A percentile compares a stretch with the other conserved stretches of the same genome.
phyloP scores from a whole-genome alignment of 2,113 vertebrate species.

The Poecilia latipinna region DNA sequence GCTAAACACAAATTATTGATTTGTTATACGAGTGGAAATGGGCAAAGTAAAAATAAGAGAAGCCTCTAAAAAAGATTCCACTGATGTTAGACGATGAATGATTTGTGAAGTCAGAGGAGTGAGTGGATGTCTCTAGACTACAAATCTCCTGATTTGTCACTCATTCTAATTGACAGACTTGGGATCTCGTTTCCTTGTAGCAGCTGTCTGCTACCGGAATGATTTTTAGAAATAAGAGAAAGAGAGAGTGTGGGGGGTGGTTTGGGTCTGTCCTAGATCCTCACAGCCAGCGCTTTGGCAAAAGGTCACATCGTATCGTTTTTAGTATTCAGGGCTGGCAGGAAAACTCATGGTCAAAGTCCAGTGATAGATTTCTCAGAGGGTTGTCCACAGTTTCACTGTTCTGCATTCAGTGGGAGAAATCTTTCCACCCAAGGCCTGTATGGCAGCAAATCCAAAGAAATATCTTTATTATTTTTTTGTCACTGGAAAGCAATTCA shows the following conservation, averaged over 20 bases:
- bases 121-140: slow-evolving; percentile 49
- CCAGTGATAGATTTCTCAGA: slow-evolving; percentile 58
- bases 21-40: slow-evolving; percentile 3
- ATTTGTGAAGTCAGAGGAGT: slow-evolving; percentile 42
- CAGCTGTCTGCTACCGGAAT: slow-evolving; percentile 54
- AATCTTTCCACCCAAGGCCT: slow-evolving; percentile 56
- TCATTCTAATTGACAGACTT: slow-evolving; percentile 71
- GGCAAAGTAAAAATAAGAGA: neutral
- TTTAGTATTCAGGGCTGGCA: slow-evolving; percentile 54
- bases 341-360: slow-evolving; percentile 56
- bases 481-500: slow-evolving; percentile 31
- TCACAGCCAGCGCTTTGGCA: slow-evolving; percentile 37
- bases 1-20: slow-evolving; percentile 16
- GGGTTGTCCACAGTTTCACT: slow-evolving; percentile 48
- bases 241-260: neutral
- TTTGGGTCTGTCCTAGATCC: slow-evolving; percentile 25
- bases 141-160: slow-evolving; percentile 68
- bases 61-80: slow-evolving; percentile 9
- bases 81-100: slow-evolving; percentile 35
- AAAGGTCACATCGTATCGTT: slow-evolving; percentile 59
- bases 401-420: slow-evolving; percentile 44
- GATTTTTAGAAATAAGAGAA: slow-evolving; percentile 26
- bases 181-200: slow-evolving; percentile 48
- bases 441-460: slow-evolving; percentile 14
- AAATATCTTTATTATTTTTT: slow-evolving; percentile 33